Evolutionary conservation across 2,113 vertebrate species (phyloP).

Genomic region (Ranitomeya imitator): DNA sequence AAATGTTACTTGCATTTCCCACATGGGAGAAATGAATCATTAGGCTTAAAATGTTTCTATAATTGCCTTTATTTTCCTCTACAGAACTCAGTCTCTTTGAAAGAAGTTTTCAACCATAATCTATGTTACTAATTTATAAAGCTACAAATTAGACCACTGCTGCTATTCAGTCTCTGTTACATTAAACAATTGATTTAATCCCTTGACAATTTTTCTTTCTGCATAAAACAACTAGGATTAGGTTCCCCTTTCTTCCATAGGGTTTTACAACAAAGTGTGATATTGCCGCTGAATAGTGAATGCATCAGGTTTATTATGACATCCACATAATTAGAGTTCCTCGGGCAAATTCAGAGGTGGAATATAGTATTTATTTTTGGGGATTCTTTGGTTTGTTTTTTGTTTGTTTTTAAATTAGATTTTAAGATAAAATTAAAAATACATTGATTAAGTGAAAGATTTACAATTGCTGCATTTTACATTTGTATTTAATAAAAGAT

Average conservation of each 20-base stretch:
- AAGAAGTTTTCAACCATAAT: neutral
- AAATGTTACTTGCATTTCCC: conserved; percentile 2
- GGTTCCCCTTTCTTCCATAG: neutral
- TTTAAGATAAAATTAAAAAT: no score
- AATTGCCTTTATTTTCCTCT: conserved; percentile 27
- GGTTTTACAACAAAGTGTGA: neutral
- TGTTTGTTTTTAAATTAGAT: no score
- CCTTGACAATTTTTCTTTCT: conserved; percentile 6
- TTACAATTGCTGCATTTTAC: no score
- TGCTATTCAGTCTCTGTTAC: conserved; percentile 11
- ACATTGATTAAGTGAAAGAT: no score
- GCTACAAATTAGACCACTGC: conserved; percentile 28
- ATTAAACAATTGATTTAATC: conserved; percentile 26
- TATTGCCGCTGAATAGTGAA: neutral
- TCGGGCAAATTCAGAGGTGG: neutral
- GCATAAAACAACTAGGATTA: neutral
- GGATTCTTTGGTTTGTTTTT: no score
- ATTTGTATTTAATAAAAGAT: no score
- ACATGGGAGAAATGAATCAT: conserved; percentile 19
- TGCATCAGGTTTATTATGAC: neutral
- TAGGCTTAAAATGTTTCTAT: conserved; percentile 22
- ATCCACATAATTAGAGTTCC: neutral
- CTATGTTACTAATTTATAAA: conserved; percentile 7
- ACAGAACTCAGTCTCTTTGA: conserved; percentile 18
- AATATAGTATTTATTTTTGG: neutral